Base-by-base conservation (phyloP, 1,140 invertebrate species). In the Drosophila kohkoa region DNA sequence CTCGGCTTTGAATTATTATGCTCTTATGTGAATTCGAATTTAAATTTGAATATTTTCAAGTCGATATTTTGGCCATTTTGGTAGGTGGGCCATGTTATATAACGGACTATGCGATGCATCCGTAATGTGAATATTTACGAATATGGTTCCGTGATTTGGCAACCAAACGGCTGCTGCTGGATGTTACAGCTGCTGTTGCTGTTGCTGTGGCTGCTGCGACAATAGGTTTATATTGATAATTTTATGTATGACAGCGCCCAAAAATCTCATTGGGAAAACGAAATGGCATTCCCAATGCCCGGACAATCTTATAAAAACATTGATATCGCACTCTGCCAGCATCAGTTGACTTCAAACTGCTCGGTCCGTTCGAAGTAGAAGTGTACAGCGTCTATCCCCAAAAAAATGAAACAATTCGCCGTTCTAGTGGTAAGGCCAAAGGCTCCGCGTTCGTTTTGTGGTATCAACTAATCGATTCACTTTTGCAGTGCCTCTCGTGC, bases 141-240 rank as follows among this genome's bases (percentile, higher is more conserved):
- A 79, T 58, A 79, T 79, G 67, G 68, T 79, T 88, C 79, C 81
- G 85, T 82, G 85, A 87, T 91, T 91, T 91, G 89, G 28, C 75
- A 91, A 91, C 73, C 32, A 41, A 38, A 60, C 49, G 48, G 35
- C 57, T 11, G 60, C 38, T 69, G 38, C 54, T 48, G 54, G 55
- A 10, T 10, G 16, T 8, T 32, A 25, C 60, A 58, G 38, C 35
- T 16, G 69, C 20, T 25, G 20, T 25, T 20, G 20, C 20, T 20
- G 20, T 20, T 20, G 20, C 20, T 4, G 20, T 25, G 3, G 20
- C 20, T 25, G 20, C 20, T 25, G 38, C 60, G 71, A 88, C 81
- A 89, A 89, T 67, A 85, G 77, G 35, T 38, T 38, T 38, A 81
- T 83, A 25, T 83, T 58, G 57, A 59, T 13, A 79, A 67, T 71